Base-by-base conservation (phyloP, 64 coral and sea anemone species). In the Montipora foliosa region DNA sequence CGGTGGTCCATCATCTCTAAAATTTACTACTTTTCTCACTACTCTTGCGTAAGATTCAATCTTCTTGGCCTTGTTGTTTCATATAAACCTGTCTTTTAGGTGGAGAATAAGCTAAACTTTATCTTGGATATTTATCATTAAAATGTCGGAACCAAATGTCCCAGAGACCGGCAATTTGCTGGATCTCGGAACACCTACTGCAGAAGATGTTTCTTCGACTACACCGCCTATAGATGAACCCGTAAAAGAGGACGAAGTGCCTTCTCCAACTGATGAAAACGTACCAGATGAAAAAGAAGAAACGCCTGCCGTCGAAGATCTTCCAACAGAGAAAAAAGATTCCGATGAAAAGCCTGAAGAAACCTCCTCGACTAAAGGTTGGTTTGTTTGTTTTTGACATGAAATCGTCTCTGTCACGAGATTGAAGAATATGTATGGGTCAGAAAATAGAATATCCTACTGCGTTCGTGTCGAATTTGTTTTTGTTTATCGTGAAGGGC, bases 21-120 rank as follows among this genome's bases (percentile, higher is more conserved):
- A 90, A 85, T 83, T 95, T 71, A 76, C 72, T 45, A 16, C 80
- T 88, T 88, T 60, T 77, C 57, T 16, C 84, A 74, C 8, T 59
- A 88, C 81, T 64, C 87, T 95, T 95, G 93, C 93, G 93, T 79
- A 90, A 95, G 79, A 90, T 85, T 79, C 77, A 78, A 75, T 80
- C 60, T 90, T 69, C 47, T 84, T 7, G n/a, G 21, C 17, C 15
- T n/a, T 79, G 67, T 89, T 77, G 69, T 19, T 76, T 25, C 61
- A 22, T 37, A 76, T 84, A 70, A 85, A 20, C 44, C 2, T 51
- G 84, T 80, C 9, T 77, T 14, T 62, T 82, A 66, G 6, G 14
- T 76, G 75, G 55, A 53, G 14, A 49, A 85, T n/a, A 89, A 78
- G 58, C 47, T 95, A 52, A 70, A 44, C 64, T 11, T 64, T 76